A percentile compares a stretch with the other conserved stretches of the same genome.
These are phyloP conservation scores for Pimephales promelas DNA, from an alignment of 2,113 vertebrate genomes.

Conservation along the genomic window DNA sequence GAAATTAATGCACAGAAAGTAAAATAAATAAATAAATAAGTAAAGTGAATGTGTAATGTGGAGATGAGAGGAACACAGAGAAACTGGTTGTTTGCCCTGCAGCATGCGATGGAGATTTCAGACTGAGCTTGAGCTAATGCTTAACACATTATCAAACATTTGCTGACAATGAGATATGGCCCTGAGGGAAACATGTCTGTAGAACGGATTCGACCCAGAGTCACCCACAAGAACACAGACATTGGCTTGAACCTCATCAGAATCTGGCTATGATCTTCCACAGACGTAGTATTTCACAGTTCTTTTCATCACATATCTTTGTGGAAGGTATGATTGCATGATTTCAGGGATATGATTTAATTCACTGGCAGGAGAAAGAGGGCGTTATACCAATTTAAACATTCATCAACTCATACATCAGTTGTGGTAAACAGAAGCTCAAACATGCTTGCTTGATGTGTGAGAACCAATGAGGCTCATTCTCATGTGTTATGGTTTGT, in stretches of 20 bases:
- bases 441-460: no score
- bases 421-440: no score
- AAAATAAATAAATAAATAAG: no score
- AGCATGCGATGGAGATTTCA: slow-evolving; percentile 10
- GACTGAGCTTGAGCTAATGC: slow-evolving; percentile 15
- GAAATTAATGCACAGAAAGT: not conserved
- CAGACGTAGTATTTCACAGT: slow-evolving; percentile 27
- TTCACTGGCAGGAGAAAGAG: not conserved
- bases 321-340: not conserved
- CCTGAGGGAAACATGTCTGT: slow-evolving; percentile 23
- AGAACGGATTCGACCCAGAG: slow-evolving; percentile 31
- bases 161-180: slow-evolving; percentile 25
- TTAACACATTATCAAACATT: slow-evolving; percentile 45
- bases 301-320: not conserved
- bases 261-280: not conserved
- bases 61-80: not conserved
- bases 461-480: no score
- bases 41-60: not conserved
- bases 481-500: no score
- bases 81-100: slow-evolving; percentile 4
- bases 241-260: slow-evolving; percentile 9
- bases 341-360: not conserved
- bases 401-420: no score
- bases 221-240: slow-evolving; percentile 12
- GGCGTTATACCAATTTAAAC: not conserved